Evolutionary conservation across 2,797 vertebrate genomes (phyloP).

Genomic region (Vultur gryphus): DNA sequence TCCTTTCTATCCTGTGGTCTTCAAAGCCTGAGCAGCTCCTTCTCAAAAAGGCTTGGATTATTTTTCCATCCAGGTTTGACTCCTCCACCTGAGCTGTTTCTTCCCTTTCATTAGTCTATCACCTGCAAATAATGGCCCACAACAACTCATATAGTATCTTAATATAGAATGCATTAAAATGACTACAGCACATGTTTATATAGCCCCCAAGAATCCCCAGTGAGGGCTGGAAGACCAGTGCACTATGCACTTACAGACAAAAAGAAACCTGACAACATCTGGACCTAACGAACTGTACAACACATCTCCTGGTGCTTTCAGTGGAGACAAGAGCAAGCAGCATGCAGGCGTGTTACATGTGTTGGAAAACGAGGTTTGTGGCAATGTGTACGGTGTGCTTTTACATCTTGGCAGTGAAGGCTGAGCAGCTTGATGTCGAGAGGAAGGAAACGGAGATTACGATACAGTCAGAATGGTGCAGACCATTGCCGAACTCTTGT

Average conservation of each 20-base stretch:
- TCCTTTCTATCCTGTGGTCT: not conserved
- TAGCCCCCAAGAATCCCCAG: not conserved
- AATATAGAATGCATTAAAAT: not conserved
- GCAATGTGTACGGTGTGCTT: not conserved
- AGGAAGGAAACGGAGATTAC: not conserved
- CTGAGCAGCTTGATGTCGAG: not conserved
- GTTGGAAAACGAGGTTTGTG: not conserved
- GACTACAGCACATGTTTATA: not conserved
- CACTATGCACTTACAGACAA: not conserved
- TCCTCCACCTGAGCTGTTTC: not conserved
- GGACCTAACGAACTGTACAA: not conserved
- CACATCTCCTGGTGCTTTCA: not conserved
- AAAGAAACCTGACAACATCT: not conserved
- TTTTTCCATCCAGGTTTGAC: not conserved
- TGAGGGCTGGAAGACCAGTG: not conserved
- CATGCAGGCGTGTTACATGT: fast-evolving
- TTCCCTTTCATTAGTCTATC: not conserved
- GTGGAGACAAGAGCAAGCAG: not conserved
- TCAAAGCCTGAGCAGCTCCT: not conserved
- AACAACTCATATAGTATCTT: not conserved
- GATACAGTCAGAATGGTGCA: not conserved
- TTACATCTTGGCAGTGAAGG: not conserved
- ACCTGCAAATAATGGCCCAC: not conserved
- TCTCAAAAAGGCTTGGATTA: not conserved
- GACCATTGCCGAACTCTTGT: fast-evolving